Conservation (phyloP, 2,797 vertebrate species). For the Podargus strigoides region DNA sequence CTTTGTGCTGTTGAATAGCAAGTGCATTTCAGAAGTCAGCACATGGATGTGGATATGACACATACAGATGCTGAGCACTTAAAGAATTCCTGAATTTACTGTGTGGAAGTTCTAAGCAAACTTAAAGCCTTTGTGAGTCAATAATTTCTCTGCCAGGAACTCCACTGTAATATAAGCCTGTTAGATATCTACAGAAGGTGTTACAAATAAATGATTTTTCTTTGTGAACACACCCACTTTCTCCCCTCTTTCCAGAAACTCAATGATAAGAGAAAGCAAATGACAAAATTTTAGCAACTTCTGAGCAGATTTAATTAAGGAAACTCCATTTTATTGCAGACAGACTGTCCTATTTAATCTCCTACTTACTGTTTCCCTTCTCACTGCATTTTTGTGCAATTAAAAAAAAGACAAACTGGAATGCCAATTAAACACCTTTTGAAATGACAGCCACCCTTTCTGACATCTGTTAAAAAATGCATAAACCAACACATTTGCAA, state of each 20-base stretch:
- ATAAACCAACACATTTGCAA: constrained; percentile 20
- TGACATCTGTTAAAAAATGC: constrained; percentile 31
- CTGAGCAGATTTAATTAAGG: constrained; percentile 14
- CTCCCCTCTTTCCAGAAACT: background rate
- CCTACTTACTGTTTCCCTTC: background rate
- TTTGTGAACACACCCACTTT: background rate
- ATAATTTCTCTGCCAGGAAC: background rate
- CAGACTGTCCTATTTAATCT: constrained; percentile 31
- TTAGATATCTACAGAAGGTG: background rate
- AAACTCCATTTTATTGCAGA: constrained; percentile 20
- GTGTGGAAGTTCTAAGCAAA: background rate
- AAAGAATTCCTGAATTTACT: background rate
- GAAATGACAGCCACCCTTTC: background rate
- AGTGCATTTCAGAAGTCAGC: background rate
- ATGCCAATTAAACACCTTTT: constrained; percentile 27
- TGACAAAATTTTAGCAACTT: background rate
- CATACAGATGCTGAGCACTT: background rate
- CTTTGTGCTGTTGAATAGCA: background rate
- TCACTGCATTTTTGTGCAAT: constrained; percentile 44
- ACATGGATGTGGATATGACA: background rate
- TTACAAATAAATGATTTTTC: background rate
- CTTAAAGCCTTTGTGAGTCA: background rate
- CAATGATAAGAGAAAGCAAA: background rate
- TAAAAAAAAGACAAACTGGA: constrained; percentile 28
- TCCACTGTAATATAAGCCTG: background rate